A percentile compares a stretch with the other conserved stretches of the same genome.
Evolutionary conservation across 2,113 vertebrate genomes (phyloP).

Genomic region (Catharus bicknelli): DNA sequence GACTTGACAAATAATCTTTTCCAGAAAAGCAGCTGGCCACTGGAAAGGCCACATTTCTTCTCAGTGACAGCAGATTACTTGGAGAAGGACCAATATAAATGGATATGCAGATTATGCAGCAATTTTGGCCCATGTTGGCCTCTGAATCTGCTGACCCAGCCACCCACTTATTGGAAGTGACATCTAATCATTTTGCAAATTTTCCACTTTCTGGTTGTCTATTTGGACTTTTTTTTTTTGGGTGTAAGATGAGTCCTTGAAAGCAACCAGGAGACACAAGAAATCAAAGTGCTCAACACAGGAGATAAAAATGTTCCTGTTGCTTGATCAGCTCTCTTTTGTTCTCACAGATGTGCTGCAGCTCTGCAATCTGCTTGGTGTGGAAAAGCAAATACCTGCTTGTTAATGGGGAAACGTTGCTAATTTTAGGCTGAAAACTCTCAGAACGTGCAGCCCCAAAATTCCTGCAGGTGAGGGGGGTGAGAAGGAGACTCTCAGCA

Average conservation of each 20-base stretch:
- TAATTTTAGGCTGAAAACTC: background rate
- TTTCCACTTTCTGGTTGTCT: background rate
- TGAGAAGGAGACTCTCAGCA: background rate
- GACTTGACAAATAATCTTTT: background rate
- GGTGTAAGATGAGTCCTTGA: constrained; percentile 36
- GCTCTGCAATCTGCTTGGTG: background rate
- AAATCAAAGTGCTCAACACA: background rate
- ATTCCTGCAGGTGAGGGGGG: background rate
- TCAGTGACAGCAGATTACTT: background rate
- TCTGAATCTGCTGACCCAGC: background rate
- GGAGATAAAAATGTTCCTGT: background rate
- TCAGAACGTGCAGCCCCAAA: background rate
- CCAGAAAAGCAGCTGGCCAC: background rate
- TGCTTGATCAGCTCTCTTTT: background rate
- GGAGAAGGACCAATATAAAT: background rate
- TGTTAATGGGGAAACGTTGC: background rate
- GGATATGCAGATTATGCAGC: background rate
- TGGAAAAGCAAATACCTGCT: background rate
- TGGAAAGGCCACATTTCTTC: background rate
- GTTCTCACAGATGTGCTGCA: background rate
- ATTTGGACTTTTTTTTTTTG: background rate
- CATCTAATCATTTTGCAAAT: background rate
- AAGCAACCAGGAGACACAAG: background rate
- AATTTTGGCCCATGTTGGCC: background rate
- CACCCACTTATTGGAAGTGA: background rate